phyloP scores from a whole-genome alignment of 2,113 vertebrate genomes.

The Labrus mixtus region DNA sequence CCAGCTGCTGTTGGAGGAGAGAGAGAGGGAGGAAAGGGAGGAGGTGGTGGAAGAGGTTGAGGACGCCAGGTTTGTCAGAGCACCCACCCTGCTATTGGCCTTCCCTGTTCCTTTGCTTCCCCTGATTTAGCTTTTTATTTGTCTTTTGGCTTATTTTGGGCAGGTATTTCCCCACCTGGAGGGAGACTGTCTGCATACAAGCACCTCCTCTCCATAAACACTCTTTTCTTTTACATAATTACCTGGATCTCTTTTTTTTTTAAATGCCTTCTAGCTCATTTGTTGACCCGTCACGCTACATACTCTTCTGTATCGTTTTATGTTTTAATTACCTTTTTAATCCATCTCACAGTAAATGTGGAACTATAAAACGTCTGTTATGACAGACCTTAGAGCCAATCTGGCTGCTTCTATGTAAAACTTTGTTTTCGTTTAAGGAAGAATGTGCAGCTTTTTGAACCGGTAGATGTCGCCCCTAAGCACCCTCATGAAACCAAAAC shows the following conservation, averaged over 20 bases:
- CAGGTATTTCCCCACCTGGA: conserved; percentile 77
- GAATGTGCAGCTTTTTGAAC: no score
- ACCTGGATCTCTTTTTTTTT: not conserved
- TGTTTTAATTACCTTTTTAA: not conserved
- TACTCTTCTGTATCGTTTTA: not conserved
- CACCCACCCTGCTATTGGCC: conserved; percentile 63
- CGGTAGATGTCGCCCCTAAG: no score
- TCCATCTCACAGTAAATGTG: not conserved
- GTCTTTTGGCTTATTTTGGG: conserved; percentile 79
- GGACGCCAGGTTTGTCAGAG: conserved; percentile 82
- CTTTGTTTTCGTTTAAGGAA: no score
- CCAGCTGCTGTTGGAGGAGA: conserved; percentile 96
- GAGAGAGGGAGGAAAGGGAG: conserved; percentile 89
- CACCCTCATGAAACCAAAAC: no score
- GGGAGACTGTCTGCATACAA: conserved; percentile 41
- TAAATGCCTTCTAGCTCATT: conserved; percentile 7
- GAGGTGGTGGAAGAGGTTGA: conserved; percentile 78
- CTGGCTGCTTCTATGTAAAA: not conserved
- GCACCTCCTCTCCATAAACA: conserved; percentile 16
- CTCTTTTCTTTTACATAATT: not conserved
- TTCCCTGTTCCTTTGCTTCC: conserved; percentile 42
- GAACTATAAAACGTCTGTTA: not conserved
- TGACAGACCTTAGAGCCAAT: not conserved
- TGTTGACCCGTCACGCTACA: conserved; percentile 2
- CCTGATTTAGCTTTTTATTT: conserved; percentile 71